These are phyloP conservation scores for Euspilapteryx auroguttella DNA, from an alignment of 2,888 invertebrate species.

Conservation along the genomic window DNA sequence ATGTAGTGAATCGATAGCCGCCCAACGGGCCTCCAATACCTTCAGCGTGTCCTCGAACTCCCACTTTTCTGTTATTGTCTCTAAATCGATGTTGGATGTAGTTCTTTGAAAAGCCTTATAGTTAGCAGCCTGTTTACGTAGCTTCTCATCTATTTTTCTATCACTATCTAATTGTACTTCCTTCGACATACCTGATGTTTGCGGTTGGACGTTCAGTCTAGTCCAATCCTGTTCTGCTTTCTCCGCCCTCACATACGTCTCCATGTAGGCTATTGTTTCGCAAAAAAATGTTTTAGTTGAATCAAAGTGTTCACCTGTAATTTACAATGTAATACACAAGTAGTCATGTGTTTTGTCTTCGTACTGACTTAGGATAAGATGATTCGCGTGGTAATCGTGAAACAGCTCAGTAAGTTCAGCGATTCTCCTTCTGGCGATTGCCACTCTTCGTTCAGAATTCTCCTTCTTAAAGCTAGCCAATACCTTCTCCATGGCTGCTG, in stretches of 20 bases:
- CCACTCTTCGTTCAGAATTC: background rate
- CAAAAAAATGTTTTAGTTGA: background rate
- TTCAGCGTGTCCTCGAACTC: slow-evolving; percentile 3
- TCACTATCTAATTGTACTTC: too few species aligned
- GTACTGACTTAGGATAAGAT: background rate
- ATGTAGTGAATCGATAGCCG: slow-evolving; percentile 9
- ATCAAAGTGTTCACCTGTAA: too few species aligned
- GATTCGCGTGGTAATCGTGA: background rate
- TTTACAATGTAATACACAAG: too few species aligned
- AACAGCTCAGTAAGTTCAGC: background rate
- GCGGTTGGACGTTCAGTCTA: too few species aligned
- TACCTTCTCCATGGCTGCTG: background rate
- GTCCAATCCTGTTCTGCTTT: too few species aligned
- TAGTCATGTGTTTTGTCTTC: background rate
- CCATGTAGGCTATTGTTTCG: background rate
- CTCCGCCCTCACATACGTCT: background rate
- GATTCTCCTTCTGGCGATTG: background rate
- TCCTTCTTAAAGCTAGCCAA: background rate
- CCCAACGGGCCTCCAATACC: slow-evolving; percentile 7
- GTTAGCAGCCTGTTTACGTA: background rate
- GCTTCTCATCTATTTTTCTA: background rate
- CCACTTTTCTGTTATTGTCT: background rate
- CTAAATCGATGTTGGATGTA: background rate
- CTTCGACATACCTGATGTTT: too few species aligned
- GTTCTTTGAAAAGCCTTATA: background rate